Conservation (phyloP, 2,888 invertebrate genomes). For the Schrankia costaestrigalis region DNA sequence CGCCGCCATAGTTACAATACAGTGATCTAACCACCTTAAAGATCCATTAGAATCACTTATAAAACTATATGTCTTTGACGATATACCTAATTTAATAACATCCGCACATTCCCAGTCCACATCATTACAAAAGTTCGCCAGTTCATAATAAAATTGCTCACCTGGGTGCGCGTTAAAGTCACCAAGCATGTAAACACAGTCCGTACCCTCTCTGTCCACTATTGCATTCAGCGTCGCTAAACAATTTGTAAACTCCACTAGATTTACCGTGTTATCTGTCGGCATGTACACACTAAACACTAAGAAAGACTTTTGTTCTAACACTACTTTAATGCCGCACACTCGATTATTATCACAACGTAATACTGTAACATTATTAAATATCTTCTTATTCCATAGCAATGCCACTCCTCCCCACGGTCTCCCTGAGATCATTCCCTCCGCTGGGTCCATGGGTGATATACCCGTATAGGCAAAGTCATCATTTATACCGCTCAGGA, state of each 20-base stretch:
- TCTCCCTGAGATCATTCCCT: background rate
- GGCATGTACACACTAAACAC: background rate
- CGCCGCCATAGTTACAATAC: slow-evolving; percentile 8
- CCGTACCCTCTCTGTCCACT: background rate
- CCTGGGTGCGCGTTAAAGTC: background rate
- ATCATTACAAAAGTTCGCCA: background rate
- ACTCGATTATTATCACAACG: background rate
- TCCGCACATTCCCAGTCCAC: background rate
- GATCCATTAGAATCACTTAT: slow-evolving; percentile 11
- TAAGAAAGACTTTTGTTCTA: background rate
- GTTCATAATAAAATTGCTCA: background rate
- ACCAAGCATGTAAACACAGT: background rate
- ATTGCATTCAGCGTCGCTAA: background rate
- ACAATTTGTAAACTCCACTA: background rate
- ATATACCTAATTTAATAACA: slow-evolving; percentile 6
- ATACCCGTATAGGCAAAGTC: background rate
- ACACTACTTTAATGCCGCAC: background rate
- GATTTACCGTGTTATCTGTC: background rate
- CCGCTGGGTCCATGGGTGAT: background rate
- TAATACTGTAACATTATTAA: background rate
- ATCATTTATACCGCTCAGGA: background rate
- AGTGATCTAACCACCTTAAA: slow-evolving; percentile 12
- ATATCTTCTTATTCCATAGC: background rate
- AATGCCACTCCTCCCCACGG: background rate
- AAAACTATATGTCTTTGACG: slow-evolving; percentile 7